These are phyloP conservation scores for Acleris sparsana DNA, from an alignment of 2,888 invertebrate species.

Conservation along the genomic window DNA sequence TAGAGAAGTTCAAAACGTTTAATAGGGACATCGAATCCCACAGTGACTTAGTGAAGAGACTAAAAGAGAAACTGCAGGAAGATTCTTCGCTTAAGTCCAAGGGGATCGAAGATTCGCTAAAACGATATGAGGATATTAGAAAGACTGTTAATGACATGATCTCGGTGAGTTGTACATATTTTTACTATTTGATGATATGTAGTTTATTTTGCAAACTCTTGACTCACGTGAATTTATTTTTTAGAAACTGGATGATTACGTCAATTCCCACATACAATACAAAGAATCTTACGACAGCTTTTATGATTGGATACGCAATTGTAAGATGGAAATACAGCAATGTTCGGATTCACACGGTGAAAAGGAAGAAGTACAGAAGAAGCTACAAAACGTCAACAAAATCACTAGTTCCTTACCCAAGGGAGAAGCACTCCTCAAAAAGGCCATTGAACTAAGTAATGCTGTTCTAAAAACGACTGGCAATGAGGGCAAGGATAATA, in stretches of 20 bases:
- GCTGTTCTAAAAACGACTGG: constrained; percentile 90
- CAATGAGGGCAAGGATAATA: constrained; percentile 91
- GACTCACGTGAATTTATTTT: not conserved
- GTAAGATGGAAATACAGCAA: constrained; percentile 91
- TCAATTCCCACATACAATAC: constrained; percentile 93
- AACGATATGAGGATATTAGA: constrained; percentile 88
- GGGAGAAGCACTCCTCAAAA: constrained; percentile 88
- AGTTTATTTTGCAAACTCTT: not conserved
- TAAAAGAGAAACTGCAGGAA: constrained; percentile 89
- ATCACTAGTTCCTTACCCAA: constrained; percentile 87
- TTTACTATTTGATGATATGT: too few species aligned
- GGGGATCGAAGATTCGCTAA: constrained; percentile 88
- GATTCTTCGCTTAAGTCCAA: constrained; percentile 86
- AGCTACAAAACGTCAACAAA: constrained; percentile 88
- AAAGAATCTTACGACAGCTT: constrained; percentile 92
- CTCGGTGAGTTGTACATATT: constrained; percentile 68
- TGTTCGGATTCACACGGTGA: constrained; percentile 95
- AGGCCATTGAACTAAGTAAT: constrained; percentile 89
- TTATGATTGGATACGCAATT: constrained; percentile 92
- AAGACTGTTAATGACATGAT: constrained; percentile 87
- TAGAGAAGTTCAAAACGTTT: constrained; percentile 93
- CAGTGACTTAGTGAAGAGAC: constrained; percentile 89
- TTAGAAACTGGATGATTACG: constrained; percentile 90
- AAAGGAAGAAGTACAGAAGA: constrained; percentile 89
- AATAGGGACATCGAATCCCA: constrained; percentile 92